Evolutionary conservation across 2,888 invertebrate genomes (phyloP).

Genomic region (Eucriotettix oculatus): DNA sequence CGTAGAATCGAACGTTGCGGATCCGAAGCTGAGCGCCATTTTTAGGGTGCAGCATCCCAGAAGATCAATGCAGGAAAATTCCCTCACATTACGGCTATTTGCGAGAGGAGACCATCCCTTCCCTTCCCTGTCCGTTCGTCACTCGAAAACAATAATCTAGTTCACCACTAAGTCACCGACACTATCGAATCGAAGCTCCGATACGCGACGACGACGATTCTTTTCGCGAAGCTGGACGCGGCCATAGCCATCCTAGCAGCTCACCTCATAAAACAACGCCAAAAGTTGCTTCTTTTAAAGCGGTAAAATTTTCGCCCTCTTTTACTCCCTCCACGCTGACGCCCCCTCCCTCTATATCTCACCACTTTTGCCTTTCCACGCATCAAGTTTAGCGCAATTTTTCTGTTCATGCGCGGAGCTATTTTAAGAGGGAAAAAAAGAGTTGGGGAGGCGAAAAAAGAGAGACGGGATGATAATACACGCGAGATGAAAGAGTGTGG

Average conservation of each 20-base stretch:
- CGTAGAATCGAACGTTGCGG: no score
- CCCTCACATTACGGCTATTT: no score
- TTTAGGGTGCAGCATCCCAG: no score
- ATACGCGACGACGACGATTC: no score
- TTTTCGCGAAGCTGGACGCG: not conserved
- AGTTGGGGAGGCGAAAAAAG: constrained; percentile 1
- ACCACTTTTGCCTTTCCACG: constrained; percentile 3
- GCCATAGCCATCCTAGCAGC: not conserved
- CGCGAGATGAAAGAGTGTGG: constrained; percentile 1
- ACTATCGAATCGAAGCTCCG: no score
- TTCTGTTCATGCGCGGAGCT: constrained; percentile 10
- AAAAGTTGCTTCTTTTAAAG: constrained; percentile 7
- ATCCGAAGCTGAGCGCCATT: no score
- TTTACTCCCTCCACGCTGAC: not conserved
- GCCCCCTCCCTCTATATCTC: not conserved
- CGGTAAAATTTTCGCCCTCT: constrained; percentile 6
- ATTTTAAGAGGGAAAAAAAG: constrained; percentile 5
- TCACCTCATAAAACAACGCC: constrained; percentile 6
- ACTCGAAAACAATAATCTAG: no score
- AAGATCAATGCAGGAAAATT: no score
- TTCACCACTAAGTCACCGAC: no score
- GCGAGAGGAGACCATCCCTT: no score
- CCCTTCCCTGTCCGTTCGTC: no score
- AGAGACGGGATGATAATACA: constrained; percentile 5
- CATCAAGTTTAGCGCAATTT: constrained; percentile 9